These are phyloP conservation scores for Noturus placidus DNA, from an alignment of 2,113 vertebrate species.

Conservation along the genomic window DNA sequence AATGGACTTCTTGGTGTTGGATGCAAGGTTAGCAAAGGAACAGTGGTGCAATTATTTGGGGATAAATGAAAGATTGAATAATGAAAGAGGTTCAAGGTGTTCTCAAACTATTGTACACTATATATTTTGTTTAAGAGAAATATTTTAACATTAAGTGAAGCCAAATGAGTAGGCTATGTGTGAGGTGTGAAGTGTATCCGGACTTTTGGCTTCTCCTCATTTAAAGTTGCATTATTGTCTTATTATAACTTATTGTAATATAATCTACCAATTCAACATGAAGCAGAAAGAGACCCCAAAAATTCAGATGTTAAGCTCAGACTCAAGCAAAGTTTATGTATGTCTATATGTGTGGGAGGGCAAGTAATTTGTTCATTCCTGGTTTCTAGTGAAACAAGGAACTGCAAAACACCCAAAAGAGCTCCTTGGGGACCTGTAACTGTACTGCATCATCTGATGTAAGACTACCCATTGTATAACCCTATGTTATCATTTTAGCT, in stretches of 20 bases:
- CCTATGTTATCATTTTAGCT: constrained; percentile 22
- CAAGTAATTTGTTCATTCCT: neutral
- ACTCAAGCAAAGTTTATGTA: neutral
- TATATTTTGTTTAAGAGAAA: neutral
- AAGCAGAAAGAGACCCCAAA: constrained; percentile 57
- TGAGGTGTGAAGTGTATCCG: neutral
- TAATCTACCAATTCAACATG: constrained; percentile 15
- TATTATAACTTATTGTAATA: neutral
- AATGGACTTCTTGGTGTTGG: neutral
- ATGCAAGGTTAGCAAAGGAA: neutral
- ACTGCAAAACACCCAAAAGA: constrained; percentile 30
- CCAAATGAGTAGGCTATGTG: neutral
- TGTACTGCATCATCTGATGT: constrained; percentile 16
- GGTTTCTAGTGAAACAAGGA: constrained; percentile 27
- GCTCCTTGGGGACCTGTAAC: constrained; percentile 13
- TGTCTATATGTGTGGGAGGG: neutral
- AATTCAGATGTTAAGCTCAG: constrained; percentile 51
- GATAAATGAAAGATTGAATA: neutral
- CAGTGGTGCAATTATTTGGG: neutral
- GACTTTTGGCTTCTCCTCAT: neutral
- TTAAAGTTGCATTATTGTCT: neutral
- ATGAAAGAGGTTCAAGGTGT: neutral
- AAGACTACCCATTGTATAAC: constrained; percentile 8
- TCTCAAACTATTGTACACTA: neutral
- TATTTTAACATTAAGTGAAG: neutral